Percentiles rank a stretch among this genome's conserved stretches.
Evolutionary conservation across 2,888 invertebrate genomes (phyloP).

Genomic region (Brachypalpus laphriformis): DNA sequence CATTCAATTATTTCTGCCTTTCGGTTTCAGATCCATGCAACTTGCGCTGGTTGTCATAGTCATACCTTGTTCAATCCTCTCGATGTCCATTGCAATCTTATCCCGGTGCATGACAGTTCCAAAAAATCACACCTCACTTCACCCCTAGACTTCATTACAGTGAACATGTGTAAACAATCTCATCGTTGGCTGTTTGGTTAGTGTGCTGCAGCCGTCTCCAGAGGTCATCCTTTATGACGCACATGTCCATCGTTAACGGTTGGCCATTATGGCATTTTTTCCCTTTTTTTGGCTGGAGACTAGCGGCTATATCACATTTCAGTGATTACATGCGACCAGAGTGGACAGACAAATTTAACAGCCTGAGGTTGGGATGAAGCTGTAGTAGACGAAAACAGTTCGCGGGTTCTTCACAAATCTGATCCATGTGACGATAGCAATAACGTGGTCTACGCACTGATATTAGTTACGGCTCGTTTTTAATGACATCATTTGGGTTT

Average conservation of each 20-base stretch:
- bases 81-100: neutral
- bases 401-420: neutral
- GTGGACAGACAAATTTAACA: conserved; percentile 14
- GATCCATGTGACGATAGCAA: neutral
- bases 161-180: conserved; percentile 36
- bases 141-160: conserved; percentile 5
- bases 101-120: neutral
- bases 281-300: neutral
- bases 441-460: conserved; percentile 1
- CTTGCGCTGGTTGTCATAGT: neutral
- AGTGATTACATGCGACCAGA: conserved; percentile 17
- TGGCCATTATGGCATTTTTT: conserved; percentile 4
- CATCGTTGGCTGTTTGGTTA: conserved; percentile 3
- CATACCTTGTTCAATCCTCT: neutral
- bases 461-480: neutral
- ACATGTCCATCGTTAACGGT: conserved; percentile 41
- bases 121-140: neutral
- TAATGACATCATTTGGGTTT: conserved; percentile 6
- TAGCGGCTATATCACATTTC: conserved; percentile 20
- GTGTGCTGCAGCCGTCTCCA: conserved; percentile 1
- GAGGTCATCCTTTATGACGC: conserved; percentile 22
- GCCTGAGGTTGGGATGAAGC: conserved; percentile 6
- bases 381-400: neutral
- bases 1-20: neutral
- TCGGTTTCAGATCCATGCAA: neutral